Evolutionary conservation across 53 echinoderm and acorn worm genomes (phyloP).

Genomic region (Crossaster papposus): DNA sequence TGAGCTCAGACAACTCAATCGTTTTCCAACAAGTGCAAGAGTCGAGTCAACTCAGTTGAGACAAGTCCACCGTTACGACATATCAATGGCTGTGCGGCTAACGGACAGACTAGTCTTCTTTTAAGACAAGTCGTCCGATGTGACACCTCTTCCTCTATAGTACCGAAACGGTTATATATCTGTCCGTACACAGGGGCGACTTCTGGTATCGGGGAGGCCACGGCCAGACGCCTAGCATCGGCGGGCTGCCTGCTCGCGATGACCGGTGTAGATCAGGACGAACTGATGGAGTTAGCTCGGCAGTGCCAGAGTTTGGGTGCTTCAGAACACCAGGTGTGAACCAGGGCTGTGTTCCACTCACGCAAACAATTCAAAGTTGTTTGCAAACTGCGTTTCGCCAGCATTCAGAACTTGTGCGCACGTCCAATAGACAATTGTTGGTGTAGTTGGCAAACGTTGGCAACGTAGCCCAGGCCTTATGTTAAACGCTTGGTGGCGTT

Average conservation of each 20-base stretch:
- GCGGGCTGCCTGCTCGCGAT: slow-evolving; percentile 37
- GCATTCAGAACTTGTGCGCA: too few species aligned
- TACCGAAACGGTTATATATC: not conserved
- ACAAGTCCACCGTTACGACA: not conserved
- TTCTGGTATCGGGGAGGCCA: slow-evolving; percentile 43
- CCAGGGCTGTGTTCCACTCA: not conserved
- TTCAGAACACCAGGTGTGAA: slow-evolving; percentile 31
- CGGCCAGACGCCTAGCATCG: slow-evolving; percentile 41
- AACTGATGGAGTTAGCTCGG: slow-evolving; percentile 36
- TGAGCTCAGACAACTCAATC: too few species aligned
- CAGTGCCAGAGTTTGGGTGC: slow-evolving; percentile 49
- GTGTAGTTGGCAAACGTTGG: too few species aligned
- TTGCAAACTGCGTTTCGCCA: too few species aligned
- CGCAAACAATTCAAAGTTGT: too few species aligned
- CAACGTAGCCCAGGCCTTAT: not conserved
- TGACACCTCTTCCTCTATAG: too few species aligned
- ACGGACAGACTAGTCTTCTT: too few species aligned
- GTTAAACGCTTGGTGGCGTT: not conserved
- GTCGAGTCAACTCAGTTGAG: not conserved
- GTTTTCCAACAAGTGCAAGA: too few species aligned
- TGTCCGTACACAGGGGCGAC: slow-evolving; percentile 25
- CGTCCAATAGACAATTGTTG: too few species aligned
- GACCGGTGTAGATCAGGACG: slow-evolving; percentile 38
- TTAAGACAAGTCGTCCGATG: too few species aligned
- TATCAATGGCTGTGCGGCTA: too few species aligned